phyloP scores from a whole-genome alignment of 2,888 invertebrate species.

The Euplagia quadripunctaria region DNA sequence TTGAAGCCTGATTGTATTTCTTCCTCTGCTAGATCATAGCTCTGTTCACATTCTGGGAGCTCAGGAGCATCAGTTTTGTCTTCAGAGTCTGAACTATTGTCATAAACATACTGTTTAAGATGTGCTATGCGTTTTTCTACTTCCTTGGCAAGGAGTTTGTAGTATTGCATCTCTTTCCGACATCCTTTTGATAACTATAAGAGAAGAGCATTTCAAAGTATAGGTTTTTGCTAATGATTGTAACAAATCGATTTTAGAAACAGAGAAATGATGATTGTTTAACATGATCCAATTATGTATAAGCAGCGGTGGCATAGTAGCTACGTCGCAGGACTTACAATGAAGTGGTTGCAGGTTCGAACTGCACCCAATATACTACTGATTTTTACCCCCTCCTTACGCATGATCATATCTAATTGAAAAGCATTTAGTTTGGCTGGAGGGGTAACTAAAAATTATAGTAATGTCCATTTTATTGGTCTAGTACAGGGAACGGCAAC shows the following conservation, averaged over 20 bases:
- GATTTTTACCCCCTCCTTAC: too few relatives aligned
- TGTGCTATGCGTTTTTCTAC: constrained; percentile 87
- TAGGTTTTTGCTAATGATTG: neutral
- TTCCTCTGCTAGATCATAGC: constrained; percentile 55
- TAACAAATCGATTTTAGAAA: neutral
- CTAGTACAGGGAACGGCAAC: too few relatives aligned
- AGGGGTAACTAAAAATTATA: too few relatives aligned
- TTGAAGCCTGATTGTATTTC: constrained; percentile 21
- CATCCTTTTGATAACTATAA: constrained; percentile 88
- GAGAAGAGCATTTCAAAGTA: neutral
- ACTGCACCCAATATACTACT: too few relatives aligned
- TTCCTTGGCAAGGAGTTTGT: constrained; percentile 89
- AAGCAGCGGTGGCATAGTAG: too few relatives aligned
- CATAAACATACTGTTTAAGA: constrained; percentile 72
- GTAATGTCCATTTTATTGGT: too few relatives aligned
- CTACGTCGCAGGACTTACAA: too few relatives aligned
- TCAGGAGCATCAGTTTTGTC: constrained; percentile 73
- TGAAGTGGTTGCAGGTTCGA: too few relatives aligned
- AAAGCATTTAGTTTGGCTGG: too few relatives aligned
- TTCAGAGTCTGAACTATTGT: constrained; percentile 66
- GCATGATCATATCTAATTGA: too few relatives aligned
- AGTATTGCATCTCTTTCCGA: constrained; percentile 89
- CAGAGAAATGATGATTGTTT: too few relatives aligned
- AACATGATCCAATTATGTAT: too few relatives aligned
- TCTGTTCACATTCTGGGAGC: constrained; percentile 68